Conservation (phyloP, 1,140 invertebrate genomes). For the Sitobion miscanthi region DNA sequence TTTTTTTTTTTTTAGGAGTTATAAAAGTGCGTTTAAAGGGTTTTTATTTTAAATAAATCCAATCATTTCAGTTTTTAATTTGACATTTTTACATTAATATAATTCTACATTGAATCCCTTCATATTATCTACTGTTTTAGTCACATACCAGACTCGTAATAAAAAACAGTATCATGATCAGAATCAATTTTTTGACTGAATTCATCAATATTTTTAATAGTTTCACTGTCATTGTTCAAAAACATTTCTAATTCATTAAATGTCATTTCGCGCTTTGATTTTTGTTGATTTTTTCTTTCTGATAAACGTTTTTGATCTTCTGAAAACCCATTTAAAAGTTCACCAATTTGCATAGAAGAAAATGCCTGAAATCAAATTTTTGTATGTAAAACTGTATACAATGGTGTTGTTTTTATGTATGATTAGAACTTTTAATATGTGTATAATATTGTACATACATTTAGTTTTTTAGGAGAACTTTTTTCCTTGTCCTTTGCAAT, state of each 20-base stretch:
- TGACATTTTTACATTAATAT: neutral
- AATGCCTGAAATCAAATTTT: slow-evolving; percentile 25
- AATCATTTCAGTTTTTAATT: neutral
- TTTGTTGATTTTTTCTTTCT: slow-evolving; percentile 39
- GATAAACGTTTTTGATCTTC: slow-evolving; percentile 22
- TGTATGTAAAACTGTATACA: neutral
- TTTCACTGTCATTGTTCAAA: slow-evolving; percentile 2
- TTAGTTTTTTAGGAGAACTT: neutral
- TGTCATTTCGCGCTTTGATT: slow-evolving; percentile 47
- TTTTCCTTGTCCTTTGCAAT: neutral
- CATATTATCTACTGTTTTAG: neutral
- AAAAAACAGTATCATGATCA: slow-evolving; percentile 33
- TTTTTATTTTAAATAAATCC: neutral
- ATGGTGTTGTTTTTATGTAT: neutral
- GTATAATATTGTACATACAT: slow-evolving; percentile 20
- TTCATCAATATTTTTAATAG: neutral
- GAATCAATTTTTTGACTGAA: slow-evolving; percentile 41
- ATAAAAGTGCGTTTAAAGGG: neutral
- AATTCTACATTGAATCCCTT: neutral
- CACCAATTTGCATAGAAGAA: slow-evolving; percentile 46
- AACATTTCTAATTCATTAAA: slow-evolving; percentile 48
- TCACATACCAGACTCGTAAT: slow-evolving; percentile 30
- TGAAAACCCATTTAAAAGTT: slow-evolving; percentile 18
- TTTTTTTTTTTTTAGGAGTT: neutral
- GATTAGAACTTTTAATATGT: neutral